Conservation (phyloP, 2,113 vertebrate genomes). For the Xiphias gladius region DNA sequence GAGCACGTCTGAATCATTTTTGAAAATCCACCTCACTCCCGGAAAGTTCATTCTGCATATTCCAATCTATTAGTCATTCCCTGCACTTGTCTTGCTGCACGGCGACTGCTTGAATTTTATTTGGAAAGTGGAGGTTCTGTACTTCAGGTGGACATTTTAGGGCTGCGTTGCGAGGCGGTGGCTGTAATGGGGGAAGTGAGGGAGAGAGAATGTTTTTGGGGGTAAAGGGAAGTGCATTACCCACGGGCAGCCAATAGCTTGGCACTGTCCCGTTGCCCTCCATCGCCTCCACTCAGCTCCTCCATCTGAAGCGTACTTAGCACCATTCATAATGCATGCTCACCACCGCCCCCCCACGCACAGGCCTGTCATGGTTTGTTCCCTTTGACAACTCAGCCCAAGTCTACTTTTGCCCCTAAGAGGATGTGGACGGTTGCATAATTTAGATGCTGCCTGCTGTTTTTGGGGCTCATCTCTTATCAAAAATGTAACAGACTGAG, state of each 20-base stretch:
- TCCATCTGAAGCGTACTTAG: conserved; percentile 80
- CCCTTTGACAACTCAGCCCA: conserved; percentile 79
- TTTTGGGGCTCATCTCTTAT: conserved; percentile 72
- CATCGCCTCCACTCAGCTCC: conserved; percentile 77
- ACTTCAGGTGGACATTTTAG: conserved; percentile 52
- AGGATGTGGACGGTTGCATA: conserved; percentile 81
- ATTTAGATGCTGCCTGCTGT: conserved; percentile 82
- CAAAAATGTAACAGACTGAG: conserved; percentile 78
- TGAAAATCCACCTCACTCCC: not conserved
- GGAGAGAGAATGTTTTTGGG: conserved; percentile 57
- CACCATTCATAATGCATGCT: conserved; percentile 85
- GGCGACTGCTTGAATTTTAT: conserved; percentile 38
- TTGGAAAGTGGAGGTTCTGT: conserved; percentile 41
- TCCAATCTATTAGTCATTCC: conserved; percentile 10
- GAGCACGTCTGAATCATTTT: not conserved
- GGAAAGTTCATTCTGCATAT: conserved; percentile 8
- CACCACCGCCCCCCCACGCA: conserved; percentile 61
- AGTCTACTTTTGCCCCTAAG: conserved; percentile 79
- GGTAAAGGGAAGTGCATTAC: conserved; percentile 71
- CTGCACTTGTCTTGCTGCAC: conserved; percentile 16
- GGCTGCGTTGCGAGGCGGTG: conserved; percentile 36
- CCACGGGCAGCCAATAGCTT: conserved; percentile 68
- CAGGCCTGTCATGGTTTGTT: conserved; percentile 82
- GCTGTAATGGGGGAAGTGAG: conserved; percentile 42
- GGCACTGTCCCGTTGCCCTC: conserved; percentile 66